A percentile compares a stretch with the other conserved stretches of the same genome.
These are phyloP conservation scores for Platichthys flesus DNA, from an alignment of 2,113 vertebrate genomes.

Conservation along the genomic window DNA sequence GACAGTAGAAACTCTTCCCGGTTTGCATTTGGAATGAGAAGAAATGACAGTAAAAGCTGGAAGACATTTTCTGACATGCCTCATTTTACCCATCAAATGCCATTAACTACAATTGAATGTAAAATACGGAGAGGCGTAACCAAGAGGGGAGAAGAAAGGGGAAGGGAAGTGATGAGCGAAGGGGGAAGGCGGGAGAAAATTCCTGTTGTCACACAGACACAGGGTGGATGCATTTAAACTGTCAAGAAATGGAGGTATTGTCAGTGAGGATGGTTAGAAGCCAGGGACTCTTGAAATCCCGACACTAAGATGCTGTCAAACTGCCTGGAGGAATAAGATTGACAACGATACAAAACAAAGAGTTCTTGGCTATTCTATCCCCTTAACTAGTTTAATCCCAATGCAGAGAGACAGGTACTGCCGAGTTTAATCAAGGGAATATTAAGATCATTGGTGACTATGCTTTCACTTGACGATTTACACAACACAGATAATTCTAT, in stretches of 20 bases:
- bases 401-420: constrained; percentile 1
- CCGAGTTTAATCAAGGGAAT: constrained; percentile 5
- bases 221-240: constrained; percentile 71
- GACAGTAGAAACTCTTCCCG: constrained; percentile 49
- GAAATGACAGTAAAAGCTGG: constrained; percentile 54
- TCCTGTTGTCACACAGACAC: constrained; percentile 62
- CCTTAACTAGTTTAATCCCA: constrained; percentile 21
- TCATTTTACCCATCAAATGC: constrained; percentile 49
- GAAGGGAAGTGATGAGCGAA: constrained; percentile 16
- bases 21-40: constrained; percentile 45
- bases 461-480: background rate
- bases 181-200: constrained; percentile 39
- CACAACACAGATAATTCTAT: background rate
- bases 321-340: constrained; percentile 60
- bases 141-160: constrained; percentile 25
- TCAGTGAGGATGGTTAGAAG: constrained; percentile 75
- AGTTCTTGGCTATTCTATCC: constrained; percentile 22
- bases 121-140: constrained; percentile 39
- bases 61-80: constrained; percentile 46
- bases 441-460: constrained; percentile 1
- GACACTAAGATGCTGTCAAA: constrained; percentile 77
- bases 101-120: constrained; percentile 52
- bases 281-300: constrained; percentile 70
- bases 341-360: constrained; percentile 67
- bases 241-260: constrained; percentile 73